These are phyloP conservation scores for Heliconius nattereri DNA, from an alignment of 1,140 invertebrate species.

Conservation along the genomic window DNA sequence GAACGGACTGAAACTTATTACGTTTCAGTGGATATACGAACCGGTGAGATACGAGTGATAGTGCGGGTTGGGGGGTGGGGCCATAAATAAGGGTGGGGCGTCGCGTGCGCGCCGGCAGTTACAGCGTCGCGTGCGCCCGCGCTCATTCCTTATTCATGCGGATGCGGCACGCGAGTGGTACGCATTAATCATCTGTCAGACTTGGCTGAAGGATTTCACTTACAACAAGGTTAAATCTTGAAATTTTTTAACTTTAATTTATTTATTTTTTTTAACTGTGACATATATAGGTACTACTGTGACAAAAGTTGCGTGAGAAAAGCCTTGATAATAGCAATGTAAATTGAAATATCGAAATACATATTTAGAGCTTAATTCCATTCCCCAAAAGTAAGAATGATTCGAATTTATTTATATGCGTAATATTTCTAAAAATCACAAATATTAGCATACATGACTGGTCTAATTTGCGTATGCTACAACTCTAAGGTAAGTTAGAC, in stretches of 20 bases:
- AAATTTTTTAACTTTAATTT: conserved; percentile 7
- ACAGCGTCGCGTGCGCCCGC: conserved; percentile 76
- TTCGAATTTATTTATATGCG: conserved; percentile 4
- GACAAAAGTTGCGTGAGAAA: too few relatives aligned
- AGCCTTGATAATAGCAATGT: too few relatives aligned
- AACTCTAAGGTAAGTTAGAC: conserved; percentile 54
- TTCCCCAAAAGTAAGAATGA: background rate
- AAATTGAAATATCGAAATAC: too few relatives aligned
- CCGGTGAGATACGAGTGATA: conserved; percentile 72
- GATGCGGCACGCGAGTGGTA: conserved; percentile 59
- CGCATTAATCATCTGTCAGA: conserved; percentile 51
- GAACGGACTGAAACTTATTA: background rate
- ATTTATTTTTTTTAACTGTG: background rate
- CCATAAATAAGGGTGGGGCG: conserved; percentile 56
- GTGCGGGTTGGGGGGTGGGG: conserved; percentile 68
- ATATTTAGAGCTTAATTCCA: background rate
- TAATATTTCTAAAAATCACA: conserved; percentile 23
- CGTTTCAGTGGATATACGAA: conserved; percentile 54
- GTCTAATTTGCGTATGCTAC: conserved; percentile 19
- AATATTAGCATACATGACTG: conserved; percentile 28
- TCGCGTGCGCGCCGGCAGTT: conserved; percentile 74
- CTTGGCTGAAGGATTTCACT: conserved; percentile 36
- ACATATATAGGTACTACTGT: too few relatives aligned
- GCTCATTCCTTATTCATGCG: conserved; percentile 79
- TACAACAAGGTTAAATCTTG: conserved; percentile 24